Base-by-base conservation (phyloP, 2,797 vertebrate genomes). In the Hipposideros larvatus region DNA sequence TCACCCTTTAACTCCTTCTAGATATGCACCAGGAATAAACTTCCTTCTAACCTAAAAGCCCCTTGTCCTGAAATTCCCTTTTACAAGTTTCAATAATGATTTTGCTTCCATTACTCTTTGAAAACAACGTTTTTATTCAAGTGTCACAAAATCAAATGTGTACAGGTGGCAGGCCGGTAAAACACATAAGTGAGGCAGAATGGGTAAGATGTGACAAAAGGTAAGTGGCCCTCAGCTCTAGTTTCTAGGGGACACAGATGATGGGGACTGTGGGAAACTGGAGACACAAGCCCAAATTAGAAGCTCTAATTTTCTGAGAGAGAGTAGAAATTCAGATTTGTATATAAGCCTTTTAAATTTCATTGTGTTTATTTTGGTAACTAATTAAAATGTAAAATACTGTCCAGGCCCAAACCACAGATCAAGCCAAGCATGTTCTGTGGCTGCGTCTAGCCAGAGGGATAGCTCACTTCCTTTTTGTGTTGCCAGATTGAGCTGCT, bases 351-450 rank as follows among this genome's bases (percentile, higher is more conserved):
- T 96, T 93, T 95, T 46, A 79, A 92, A 87, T 83, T 66, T 61
- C 22, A 63, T n/a, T 75, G 48, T 80, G 70, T 70, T 91, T 92
- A 92, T 94, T 97, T 96, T 91, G 46, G 65, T 94, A 90, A 87
- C 74, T 96, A 95, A 96, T 98, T 96, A 96, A 96, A 96, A 96
- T 91, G 61, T 94, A 90, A 91, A 94, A 80, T 22, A 84, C 13
- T 74, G 3, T 66, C 71, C 87, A 91, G 66, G 83, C 83, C 95
- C 87, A 97, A 94, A 87, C 68, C 59, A 24, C 89, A 97, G 86
- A 53, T 70, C 73, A 96, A 95, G 82, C 48, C 63, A 83, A 89
- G 21, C 65, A 57, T 51, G 63, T 75, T 51, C 91, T 89, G 21
- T 94, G 74, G 66, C 34, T 92, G 57, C 16, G 2, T 90, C 57